Base-by-base conservation (phyloP, 2,888 invertebrate genomes). In the Stenichneumon culpator region DNA sequence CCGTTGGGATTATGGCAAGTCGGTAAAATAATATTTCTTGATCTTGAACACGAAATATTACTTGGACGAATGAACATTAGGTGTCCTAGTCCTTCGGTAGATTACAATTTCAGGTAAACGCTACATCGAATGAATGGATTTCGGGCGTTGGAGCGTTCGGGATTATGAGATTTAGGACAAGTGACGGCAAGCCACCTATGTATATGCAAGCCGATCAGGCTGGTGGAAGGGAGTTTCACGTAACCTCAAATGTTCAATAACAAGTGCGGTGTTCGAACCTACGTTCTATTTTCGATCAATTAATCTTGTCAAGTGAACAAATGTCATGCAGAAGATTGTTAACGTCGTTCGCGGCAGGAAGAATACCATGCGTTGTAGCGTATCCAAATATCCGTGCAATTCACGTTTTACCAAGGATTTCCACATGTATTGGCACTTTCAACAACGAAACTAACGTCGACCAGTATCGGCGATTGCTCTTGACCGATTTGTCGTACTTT, bases 321-420 rank as follows among this genome's bases (percentile, higher is more conserved):
- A 84, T 84, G 84, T 74, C 65, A 22, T 14, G 57, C 14, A 32
- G 63, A 28, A 63, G 74, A 39, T 32, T 79, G 50, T 28, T 82
- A 47, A 65, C 74, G 36, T 63, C 54, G 6, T 50, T 82, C 54
- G 54, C 60, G 39, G 36, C 69, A 28, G 25, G 44, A 3, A 79
- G 36, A 65, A 50, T 54, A 44, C 25, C 60, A 6, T 67, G 11
- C 39, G 28, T 22, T 3, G 11, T 57, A 9, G 74, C 52, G 14
- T 78, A 57, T 69, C 5, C 44, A 7, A 44, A 65, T 22, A 60
- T 57, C 6, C 73, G 77, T 14, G 25, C 68, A 22, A 74, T 82
- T 65, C 74, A 82, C 57, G 36, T 78, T 50, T 19, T 67, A 6
- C 28, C 84, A n/a, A 70, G 60, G 14, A 75, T 44, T 50, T 60